Base-by-base conservation (phyloP, 2,797 vertebrate genomes). In the Rhadinocentrus ornatus region DNA sequence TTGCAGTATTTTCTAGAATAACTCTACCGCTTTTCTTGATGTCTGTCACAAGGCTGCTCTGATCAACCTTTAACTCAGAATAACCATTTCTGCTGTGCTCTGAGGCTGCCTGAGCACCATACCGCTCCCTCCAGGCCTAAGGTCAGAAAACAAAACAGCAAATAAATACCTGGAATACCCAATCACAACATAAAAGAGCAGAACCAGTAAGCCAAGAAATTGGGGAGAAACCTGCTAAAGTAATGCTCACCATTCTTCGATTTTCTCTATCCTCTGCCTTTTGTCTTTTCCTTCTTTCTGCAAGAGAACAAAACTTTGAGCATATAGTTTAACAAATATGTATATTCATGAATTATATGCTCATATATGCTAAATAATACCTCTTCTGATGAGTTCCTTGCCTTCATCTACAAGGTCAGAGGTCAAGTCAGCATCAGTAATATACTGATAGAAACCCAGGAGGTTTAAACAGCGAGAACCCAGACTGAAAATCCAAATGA, bases 391-490 rank as follows among this genome's bases (percentile, higher is more conserved):
- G 68, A 97, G 92, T 71, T 97, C 96, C 83, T 90, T 96, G 71
- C 97, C 97, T 93, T 99, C 97, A 81, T 98, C 96, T 75, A 97
- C 95, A 72, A 98, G 92, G 85, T 98, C 97, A 69, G 96, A 95
- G 22, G 95, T 97, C 94, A 97, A 93, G 88, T 97, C 94, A 0
- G 95, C 95, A 55, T 97, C 95, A 34, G 95, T 96, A 86, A 98
- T 94, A 75, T 97, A 99, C 88, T 98, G 97, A 86, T 97, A 96
- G 73, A 98, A 96, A 66, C 97, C 97, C 81, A 99, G 84, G 60
- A 99, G 93, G 89, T 99, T 98, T 91, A 99, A 93, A 94, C 96
- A 98, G 71, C 96, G 96, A 67, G 97, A 96, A 73, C 96, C 97
- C 81, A 99, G 93, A 86, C 97, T 99, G 85, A 16, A 88, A 78